Evolutionary conservation across 2,797 vertebrate genomes (phyloP).

Genomic region (Sebastes iracundus): DNA sequence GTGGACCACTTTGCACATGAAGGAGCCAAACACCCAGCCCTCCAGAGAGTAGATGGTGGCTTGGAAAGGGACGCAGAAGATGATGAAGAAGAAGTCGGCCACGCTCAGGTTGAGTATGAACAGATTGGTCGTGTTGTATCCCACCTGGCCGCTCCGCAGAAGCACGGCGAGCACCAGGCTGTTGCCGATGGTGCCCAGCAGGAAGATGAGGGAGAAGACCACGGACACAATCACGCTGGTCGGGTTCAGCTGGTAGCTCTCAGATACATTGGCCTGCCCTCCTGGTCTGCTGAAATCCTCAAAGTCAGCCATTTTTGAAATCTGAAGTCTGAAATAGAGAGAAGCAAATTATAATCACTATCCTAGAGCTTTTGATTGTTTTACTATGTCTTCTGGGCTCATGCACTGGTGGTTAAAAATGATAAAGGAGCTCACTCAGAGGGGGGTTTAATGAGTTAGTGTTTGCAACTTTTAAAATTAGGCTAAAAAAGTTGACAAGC

Average conservation of each 20-base stretch:
- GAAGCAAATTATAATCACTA: neutral
- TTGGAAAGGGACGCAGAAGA: conserved; percentile 94
- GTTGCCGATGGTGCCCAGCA: conserved; percentile 89
- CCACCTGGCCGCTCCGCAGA: conserved; percentile 86
- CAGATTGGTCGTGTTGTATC: conserved; percentile 90
- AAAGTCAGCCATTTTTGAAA: conserved; percentile 82
- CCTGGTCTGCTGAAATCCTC: conserved; percentile 82
- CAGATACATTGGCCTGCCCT: conserved; percentile 81
- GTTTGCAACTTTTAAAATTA: neutral
- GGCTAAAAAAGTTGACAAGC: neutral
- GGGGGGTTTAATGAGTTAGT: neutral
- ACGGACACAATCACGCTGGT: conserved; percentile 89
- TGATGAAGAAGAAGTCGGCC: conserved; percentile 93
- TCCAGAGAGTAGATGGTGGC: conserved; percentile 92
- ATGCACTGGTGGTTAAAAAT: neutral
- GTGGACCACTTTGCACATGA: conserved; percentile 92
- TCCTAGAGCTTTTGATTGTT: neutral
- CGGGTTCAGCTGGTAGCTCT: conserved; percentile 85
- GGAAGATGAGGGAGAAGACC: conserved; percentile 91
- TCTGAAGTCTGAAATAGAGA: conserved; percentile 33
- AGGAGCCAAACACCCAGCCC: conserved; percentile 91
- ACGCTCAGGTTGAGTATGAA: conserved; percentile 94
- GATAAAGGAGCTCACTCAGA: neutral
- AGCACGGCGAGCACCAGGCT: conserved; percentile 90
- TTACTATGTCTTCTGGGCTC: neutral